These are phyloP conservation scores for Pachymerium ferrugineum DNA, from an alignment of 2,888 invertebrate genomes.

Conservation along the genomic window DNA sequence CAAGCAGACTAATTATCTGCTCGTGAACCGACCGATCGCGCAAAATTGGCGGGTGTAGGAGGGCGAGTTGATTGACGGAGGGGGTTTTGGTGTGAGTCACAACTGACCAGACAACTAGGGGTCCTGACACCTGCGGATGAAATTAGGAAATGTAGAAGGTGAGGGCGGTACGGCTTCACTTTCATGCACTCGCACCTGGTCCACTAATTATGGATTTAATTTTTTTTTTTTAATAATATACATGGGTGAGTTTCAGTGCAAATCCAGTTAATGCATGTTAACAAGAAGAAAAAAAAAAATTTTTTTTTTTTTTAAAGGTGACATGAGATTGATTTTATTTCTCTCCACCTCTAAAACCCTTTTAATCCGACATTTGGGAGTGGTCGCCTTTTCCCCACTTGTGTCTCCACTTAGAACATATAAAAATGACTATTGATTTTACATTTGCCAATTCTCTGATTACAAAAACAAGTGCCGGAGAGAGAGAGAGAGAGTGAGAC, in stretches of 20 bases:
- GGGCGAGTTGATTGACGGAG: background rate
- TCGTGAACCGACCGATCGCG: background rate
- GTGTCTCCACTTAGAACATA: too few relatives aligned
- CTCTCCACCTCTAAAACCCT: too few relatives aligned
- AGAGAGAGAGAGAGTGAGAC: background rate
- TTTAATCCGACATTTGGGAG: too few relatives aligned
- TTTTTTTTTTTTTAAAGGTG: too few relatives aligned
- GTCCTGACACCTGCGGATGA: slow-evolving; percentile 18
- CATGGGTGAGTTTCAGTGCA: too few relatives aligned
- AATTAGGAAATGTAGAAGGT: background rate
- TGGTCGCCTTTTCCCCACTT: too few relatives aligned
- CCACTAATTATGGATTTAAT: background rate
- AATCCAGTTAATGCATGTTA: too few relatives aligned
- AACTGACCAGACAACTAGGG: background rate
- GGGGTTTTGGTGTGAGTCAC: background rate
- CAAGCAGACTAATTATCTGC: background rate
- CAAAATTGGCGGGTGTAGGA: background rate
- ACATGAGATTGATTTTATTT: too few relatives aligned
- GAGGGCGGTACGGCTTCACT: slow-evolving; percentile 7
- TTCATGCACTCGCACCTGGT: slow-evolving; percentile 5
- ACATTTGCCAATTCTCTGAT: background rate
- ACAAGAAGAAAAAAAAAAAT: too few relatives aligned
- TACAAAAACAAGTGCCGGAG: background rate
- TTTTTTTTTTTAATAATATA: background rate
- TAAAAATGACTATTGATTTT: background rate